A percentile compares a stretch with the other conserved stretches of the same genome.
Evolutionary conservation across 2,113 vertebrate genomes (phyloP).

Genomic region (Leucoraja erinaceus): DNA sequence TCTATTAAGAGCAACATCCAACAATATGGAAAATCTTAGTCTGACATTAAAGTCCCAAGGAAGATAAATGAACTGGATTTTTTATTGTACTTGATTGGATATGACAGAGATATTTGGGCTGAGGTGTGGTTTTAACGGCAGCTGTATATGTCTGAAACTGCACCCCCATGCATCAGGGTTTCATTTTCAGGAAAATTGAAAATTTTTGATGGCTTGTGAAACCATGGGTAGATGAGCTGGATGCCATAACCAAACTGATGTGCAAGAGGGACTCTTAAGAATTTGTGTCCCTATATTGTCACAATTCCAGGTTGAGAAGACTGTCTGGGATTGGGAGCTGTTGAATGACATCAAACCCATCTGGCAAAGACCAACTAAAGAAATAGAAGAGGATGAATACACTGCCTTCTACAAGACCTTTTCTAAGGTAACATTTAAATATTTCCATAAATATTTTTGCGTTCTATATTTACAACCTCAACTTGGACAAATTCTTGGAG

Average conservation of each 20-base stretch:
- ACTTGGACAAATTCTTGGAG: background rate
- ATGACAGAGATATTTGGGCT: no score
- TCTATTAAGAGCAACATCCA: no score
- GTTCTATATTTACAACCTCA: background rate
- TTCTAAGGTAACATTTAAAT: slow-evolving; percentile 69
- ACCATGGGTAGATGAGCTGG: background rate
- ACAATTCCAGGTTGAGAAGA: slow-evolving; percentile 82
- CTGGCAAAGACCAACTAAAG: slow-evolving; percentile 91
- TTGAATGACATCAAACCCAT: slow-evolving; percentile 99
- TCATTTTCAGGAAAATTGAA: background rate
- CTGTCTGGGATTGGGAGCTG: slow-evolving; percentile 97
- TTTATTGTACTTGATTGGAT: no score
- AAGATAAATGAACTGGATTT: no score
- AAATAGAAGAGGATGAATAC: slow-evolving; percentile 95
- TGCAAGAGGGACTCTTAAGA: background rate
- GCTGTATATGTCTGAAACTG: no score
- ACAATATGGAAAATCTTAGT: no score
- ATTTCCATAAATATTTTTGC: background rate
- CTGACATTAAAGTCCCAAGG: no score
- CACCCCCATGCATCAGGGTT: no score
- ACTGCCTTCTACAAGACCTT: slow-evolving; percentile 97
- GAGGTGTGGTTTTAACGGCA: no score
- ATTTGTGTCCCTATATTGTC: background rate
- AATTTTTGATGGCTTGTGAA: background rate
- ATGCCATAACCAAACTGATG: background rate